Base-by-base conservation (phyloP, 1,140 invertebrate species). In the Druon quercuslanigerum region DNA sequence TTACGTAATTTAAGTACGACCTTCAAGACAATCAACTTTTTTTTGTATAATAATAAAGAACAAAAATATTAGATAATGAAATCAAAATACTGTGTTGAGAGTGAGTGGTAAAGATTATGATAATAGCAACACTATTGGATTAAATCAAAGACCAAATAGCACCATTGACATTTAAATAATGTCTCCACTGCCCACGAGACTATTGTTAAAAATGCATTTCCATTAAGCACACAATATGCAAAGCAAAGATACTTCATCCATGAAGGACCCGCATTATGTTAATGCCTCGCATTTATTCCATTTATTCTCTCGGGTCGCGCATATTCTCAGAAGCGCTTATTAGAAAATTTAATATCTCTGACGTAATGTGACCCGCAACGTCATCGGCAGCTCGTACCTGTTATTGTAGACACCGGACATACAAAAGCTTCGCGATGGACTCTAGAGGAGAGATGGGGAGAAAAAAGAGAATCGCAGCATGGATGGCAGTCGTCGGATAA, bases 401-500 rank as follows among this genome's bases (percentile, higher is more conserved):
- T 66, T 60, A 20, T 60, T 60, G 57, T 60, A 60, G 60, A 40
- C 60, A 66, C 16, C 60, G 60, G 25, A 40, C 60, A 66, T 66
- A 66, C 60, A 66, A 66, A 66, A 60, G 57, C 57, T 33, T 60
- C 57, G 60, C 25, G 33, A 40, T 40, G 40, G 60, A 66, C 33
- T 66, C 40, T 40, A 33, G 33, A 40, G 25, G 60, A 33, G 60
- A 66, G 60, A 79, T 73, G 51, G 72, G 66, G 51, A 78, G 76
- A 81, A 80, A 75, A 77, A 77, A 77, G 77, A 79, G 50, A 71
- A 70, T 71, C 40, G 60, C 51, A 54, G 74, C 70, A 73, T 73
- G 73, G 72, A 81, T 78, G 77, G 76, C 80, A 81, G 74, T 51
- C 72, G 71, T 71, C 77, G 77, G 80, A 81, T 79, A 81, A 81